phyloP scores from a whole-genome alignment of 2,888 invertebrate species.

The Fragum whitleyi region DNA sequence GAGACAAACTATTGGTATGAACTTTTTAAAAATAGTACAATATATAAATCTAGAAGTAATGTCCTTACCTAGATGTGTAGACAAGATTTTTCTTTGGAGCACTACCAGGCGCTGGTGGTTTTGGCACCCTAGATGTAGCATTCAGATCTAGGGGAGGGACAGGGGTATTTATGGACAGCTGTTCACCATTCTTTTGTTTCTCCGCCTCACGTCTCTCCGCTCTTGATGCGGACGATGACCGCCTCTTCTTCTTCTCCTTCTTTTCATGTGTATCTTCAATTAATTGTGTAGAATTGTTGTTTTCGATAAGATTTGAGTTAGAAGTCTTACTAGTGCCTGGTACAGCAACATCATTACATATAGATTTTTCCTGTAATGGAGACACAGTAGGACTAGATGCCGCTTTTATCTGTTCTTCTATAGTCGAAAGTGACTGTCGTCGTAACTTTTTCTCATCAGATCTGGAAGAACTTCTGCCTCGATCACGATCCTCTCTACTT shows the following conservation, averaged over 20 bases:
- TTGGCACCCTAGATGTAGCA: conserved; percentile 71
- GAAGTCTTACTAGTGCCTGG: conserved; percentile 37
- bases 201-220: conserved; percentile 44
- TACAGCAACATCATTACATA: conserved; percentile 42
- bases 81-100: conserved; percentile 78
- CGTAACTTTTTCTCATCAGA: conserved; percentile 59
- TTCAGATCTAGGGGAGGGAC: conserved; percentile 66
- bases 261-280: conserved; percentile 39
- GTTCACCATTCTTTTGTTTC: conserved; percentile 55
- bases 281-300: conserved; percentile 24
- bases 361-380: conserved; percentile 55
- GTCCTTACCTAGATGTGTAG: conserved; percentile 74
- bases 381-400: conserved; percentile 47
- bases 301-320: conserved; percentile 27
- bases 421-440: conserved; percentile 63
- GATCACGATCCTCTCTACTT: conserved; percentile 55
- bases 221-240: conserved; percentile 75
- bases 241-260: conserved; percentile 49
- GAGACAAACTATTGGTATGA: no score
- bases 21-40: no score
- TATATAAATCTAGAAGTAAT: no score
- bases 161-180: conserved; percentile 58
- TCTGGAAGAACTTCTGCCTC: conserved; percentile 57
- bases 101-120: conserved; percentile 79
- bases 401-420: conserved; percentile 61